A percentile compares a stretch with the other conserved stretches of the same genome.
phyloP scores from a whole-genome alignment of 2,797 vertebrate species.

The Etheostoma perlongum region DNA sequence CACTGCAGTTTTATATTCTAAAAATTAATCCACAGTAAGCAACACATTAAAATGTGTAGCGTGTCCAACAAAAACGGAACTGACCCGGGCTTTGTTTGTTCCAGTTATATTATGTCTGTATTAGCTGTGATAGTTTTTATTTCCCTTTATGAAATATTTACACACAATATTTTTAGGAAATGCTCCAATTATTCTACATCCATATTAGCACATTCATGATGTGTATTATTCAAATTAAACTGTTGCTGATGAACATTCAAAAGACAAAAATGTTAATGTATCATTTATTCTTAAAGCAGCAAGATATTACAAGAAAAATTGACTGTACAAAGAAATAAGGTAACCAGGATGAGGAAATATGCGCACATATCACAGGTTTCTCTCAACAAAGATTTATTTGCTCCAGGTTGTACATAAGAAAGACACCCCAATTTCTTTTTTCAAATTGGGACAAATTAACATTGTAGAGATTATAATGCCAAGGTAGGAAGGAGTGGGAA shows the following conservation, averaged over 20 bases:
- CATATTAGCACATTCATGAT: background rate
- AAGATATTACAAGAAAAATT: slow-evolving; percentile 76
- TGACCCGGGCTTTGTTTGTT: background rate
- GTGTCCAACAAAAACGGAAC: background rate
- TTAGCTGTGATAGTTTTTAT: background rate
- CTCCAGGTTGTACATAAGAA: slow-evolving; percentile 44
- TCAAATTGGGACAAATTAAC: slow-evolving; percentile 45
- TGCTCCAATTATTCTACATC: background rate
- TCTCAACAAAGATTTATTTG: slow-evolving; percentile 54
- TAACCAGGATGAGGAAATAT: slow-evolving; percentile 48
- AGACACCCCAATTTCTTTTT: slow-evolving; percentile 33
- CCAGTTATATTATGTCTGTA: background rate
- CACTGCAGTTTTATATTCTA: background rate
- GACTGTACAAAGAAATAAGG: slow-evolving; percentile 67
- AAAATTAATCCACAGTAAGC: background rate
- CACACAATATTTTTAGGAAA: background rate
- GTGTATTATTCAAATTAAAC: background rate
- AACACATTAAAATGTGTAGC: background rate
- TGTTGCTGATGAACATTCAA: background rate
- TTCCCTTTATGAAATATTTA: background rate
- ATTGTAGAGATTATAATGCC: slow-evolving; percentile 44
- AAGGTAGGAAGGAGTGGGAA: slow-evolving; percentile 39
- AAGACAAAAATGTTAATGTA: slow-evolving; percentile 60
- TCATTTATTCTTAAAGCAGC: slow-evolving; percentile 81
- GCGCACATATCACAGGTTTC: slow-evolving; percentile 48